Conservation (phyloP, 2,113 vertebrate genomes). For the Formicarius rufipectus region DNA sequence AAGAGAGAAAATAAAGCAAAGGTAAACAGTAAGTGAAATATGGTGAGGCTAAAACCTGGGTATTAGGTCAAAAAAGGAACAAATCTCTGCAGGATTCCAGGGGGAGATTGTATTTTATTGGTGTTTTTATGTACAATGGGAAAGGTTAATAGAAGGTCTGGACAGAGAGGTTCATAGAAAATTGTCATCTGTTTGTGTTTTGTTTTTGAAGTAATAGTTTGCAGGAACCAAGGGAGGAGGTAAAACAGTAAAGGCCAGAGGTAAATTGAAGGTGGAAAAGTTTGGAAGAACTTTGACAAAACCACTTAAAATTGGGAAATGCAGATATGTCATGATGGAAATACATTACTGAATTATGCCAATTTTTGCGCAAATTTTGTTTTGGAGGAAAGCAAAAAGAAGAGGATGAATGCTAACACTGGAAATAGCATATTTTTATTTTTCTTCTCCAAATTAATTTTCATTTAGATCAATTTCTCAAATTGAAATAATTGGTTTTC, state of each 20-base stretch:
- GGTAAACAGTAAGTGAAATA: conserved; percentile 2
- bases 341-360: neutral
- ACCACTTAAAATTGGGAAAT: neutral
- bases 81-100: conserved; percentile 40
- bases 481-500: neutral
- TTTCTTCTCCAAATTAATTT: conserved; percentile 5
- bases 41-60: neutral
- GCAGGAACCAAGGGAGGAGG: conserved; percentile 23
- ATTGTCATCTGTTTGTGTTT: conserved; percentile 56
- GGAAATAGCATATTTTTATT: neutral
- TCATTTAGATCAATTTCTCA: neutral
- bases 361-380: neutral
- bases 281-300: conserved; percentile 11
- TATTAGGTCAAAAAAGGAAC: conserved; percentile 41
- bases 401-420: neutral
- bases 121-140: conserved; percentile 53
- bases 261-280: conserved; percentile 18
- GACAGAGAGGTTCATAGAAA: conserved; percentile 41
- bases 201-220: conserved; percentile 51
- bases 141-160: conserved; percentile 63
- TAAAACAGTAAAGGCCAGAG: conserved; percentile 19
- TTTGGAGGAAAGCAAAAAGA: neutral
- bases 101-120: conserved; percentile 40
- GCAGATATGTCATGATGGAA: neutral
- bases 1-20: neutral